Evolutionary conservation across 1,140 invertebrate genomes (phyloP).

Genomic region (Pectinophora gossypiella): DNA sequence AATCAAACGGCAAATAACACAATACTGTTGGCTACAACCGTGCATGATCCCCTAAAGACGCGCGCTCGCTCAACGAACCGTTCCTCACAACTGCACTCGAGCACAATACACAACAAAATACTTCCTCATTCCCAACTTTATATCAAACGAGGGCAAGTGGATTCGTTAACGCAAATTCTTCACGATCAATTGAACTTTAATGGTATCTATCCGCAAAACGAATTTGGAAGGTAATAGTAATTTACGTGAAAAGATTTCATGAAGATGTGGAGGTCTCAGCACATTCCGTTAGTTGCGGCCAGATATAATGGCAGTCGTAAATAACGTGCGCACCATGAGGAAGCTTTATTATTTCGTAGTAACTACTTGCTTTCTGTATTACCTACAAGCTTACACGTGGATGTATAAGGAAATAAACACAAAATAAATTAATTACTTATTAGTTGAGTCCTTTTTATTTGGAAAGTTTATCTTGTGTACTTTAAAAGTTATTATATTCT

Average conservation of each 20-base stretch:
- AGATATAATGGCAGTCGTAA: neutral
- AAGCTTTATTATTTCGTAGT: neutral
- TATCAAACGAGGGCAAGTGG: slow-evolving; percentile 21
- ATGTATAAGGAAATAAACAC: too few species aligned
- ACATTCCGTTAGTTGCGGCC: neutral
- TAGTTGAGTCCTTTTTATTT: too few species aligned
- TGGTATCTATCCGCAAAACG: slow-evolving; percentile 26
- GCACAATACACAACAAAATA: too few species aligned
- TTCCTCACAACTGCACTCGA: slow-evolving; percentile 22
- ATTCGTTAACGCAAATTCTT: slow-evolving; percentile 29
- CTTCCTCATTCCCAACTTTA: slow-evolving; percentile 15
- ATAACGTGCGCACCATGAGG: neutral
- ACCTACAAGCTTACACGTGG: too few species aligned
- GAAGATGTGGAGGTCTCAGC: neutral
- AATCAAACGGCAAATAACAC: neutral
- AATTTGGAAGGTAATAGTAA: neutral
- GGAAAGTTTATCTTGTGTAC: too few species aligned
- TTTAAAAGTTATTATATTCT: too few species aligned
- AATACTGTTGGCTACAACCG: neutral
- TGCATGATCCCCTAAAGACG: slow-evolving; percentile 8
- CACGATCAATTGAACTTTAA: slow-evolving; percentile 28
- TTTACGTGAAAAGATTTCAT: neutral
- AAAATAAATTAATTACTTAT: too few species aligned
- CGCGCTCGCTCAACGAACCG: slow-evolving; percentile 9
- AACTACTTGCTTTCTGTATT: too few species aligned